A percentile compares a stretch with the other conserved stretches of the same genome.
These are phyloP conservation scores for Rynchops niger DNA, from an alignment of 2,113 vertebrate species.

Conservation along the genomic window DNA sequence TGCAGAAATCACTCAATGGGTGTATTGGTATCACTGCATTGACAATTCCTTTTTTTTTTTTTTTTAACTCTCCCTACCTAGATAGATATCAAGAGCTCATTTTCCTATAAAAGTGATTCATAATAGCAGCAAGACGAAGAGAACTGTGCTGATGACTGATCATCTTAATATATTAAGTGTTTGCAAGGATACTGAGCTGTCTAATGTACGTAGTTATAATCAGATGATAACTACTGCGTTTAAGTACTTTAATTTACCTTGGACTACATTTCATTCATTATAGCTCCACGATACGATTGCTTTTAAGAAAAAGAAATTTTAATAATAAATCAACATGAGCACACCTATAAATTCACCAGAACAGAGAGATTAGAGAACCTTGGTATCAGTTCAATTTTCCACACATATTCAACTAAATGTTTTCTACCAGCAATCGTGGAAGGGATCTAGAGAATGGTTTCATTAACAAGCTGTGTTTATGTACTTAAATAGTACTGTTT, in stretches of 20 bases:
- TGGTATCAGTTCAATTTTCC: conserved; percentile 5
- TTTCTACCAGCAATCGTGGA: neutral
- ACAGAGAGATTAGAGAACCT: conserved; percentile 9
- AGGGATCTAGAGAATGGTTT: neutral
- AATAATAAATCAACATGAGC: conserved; percentile 19
- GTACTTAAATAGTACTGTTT: neutral
- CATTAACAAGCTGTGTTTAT: conserved; percentile 2
- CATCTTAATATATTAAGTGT: conserved; percentile 55
- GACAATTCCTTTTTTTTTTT: neutral
- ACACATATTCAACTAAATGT: neutral
- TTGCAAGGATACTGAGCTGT: conserved; percentile 50
- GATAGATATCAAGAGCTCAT: conserved; percentile 16
- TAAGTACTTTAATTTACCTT: conserved; percentile 53
- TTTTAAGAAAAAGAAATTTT: conserved; percentile 11
- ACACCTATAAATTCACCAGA: neutral
- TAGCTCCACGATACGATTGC: neutral
- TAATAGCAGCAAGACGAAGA: neutral
- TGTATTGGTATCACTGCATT: neutral
- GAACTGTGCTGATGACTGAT: conserved; percentile 29
- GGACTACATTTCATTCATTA: conserved; percentile 39
- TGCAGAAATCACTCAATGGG: neutral
- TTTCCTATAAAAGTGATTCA: conserved; percentile 41
- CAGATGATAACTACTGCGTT: conserved; percentile 37
- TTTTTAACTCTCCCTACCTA: neutral
- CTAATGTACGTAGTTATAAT: conserved; percentile 34